Conservation (phyloP, 2,888 invertebrate species). For the Drosophila lacicola region DNA sequence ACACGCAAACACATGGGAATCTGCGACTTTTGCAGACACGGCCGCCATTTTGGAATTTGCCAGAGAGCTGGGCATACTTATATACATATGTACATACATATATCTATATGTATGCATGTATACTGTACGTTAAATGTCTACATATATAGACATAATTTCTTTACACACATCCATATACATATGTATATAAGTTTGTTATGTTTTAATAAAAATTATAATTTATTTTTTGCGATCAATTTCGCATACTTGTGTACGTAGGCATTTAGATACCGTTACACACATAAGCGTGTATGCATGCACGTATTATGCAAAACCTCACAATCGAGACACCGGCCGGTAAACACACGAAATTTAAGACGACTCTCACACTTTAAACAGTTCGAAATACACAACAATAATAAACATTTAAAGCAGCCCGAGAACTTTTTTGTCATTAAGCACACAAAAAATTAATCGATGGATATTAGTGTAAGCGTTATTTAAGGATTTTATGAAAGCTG, state of each 20-base stretch:
- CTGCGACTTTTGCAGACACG: slow-evolving; percentile 17
- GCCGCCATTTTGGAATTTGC: slow-evolving; percentile 60
- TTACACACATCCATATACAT: not conserved
- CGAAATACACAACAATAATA: slow-evolving; percentile 34
- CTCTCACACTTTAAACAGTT: slow-evolving; percentile 1
- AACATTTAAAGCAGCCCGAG: not conserved
- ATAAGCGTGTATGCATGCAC: slow-evolving; percentile 6
- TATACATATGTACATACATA: slow-evolving; percentile 1
- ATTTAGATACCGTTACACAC: slow-evolving; percentile 37
- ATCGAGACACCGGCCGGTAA: slow-evolving; percentile 63
- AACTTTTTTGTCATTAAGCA: slow-evolving; percentile 34
- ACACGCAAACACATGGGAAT: slow-evolving; percentile 7
- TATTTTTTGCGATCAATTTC: slow-evolving; percentile 9
- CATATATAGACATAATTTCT: not conserved
- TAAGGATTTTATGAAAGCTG: slow-evolving; percentile 72
- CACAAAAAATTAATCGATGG: slow-evolving; percentile 64
- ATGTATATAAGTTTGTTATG: too few relatives aligned
- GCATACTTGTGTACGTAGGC: not conserved
- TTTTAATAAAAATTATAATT: not conserved
- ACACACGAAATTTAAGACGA: slow-evolving; percentile 21
- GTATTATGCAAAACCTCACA: slow-evolving; percentile 66
- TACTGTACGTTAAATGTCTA: not conserved
- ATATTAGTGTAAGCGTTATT: slow-evolving; percentile 61
- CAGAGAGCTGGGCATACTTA: slow-evolving; percentile 21
- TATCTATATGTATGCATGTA: slow-evolving; percentile 1